phyloP scores from a whole-genome alignment of 2,797 vertebrate genomes.

The Oreochromis grahami region DNA sequence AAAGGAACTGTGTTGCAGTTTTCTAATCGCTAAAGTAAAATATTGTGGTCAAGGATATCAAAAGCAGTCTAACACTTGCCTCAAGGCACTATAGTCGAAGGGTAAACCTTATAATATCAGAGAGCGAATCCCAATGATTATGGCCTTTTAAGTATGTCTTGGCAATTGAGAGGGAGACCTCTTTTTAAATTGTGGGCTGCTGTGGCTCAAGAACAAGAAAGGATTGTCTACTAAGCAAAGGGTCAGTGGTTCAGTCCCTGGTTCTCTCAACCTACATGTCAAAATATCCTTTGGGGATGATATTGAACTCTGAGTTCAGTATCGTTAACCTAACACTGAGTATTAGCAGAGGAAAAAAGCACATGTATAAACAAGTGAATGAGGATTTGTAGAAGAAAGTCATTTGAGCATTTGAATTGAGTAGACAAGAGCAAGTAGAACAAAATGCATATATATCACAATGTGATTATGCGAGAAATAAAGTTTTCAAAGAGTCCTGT shows the following conservation, averaged over 20 bases:
- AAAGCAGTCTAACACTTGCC: background rate
- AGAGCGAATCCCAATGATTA: background rate
- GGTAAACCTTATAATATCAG: background rate
- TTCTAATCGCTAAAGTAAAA: background rate
- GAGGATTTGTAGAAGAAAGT: background rate
- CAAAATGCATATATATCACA: background rate
- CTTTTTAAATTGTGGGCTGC: background rate
- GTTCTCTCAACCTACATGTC: background rate
- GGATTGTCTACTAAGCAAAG: background rate
- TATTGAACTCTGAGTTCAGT: background rate
- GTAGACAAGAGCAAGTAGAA: background rate
- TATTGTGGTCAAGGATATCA: background rate
- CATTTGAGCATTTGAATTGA: background rate
- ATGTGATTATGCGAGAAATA: background rate
- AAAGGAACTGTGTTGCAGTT: background rate
- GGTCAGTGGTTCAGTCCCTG: background rate
- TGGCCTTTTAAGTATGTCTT: background rate
- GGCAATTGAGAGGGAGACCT: background rate
- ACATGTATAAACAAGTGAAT: rapidly evolving
- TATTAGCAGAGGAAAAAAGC: background rate
- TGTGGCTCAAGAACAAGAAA: background rate
- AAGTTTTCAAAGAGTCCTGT: background rate
- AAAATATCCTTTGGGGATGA: background rate
- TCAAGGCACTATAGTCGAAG: background rate
- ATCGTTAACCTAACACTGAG: background rate